These are phyloP conservation scores for Vesta saturnalis DNA, from an alignment of 2,888 invertebrate species.

Conservation along the genomic window DNA sequence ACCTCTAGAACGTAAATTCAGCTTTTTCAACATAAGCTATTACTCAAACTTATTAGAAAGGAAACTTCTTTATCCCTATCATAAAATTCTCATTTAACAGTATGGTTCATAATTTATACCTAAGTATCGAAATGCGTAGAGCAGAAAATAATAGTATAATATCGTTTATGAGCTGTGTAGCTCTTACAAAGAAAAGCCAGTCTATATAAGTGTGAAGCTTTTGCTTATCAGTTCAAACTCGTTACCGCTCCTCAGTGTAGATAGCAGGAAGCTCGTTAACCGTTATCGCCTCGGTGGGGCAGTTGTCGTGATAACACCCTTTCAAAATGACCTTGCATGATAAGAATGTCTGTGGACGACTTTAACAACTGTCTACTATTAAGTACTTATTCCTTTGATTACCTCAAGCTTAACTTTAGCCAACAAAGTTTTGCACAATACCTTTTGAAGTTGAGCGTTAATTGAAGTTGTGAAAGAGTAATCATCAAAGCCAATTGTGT, in stretches of 20 bases:
- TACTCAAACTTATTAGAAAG: background rate
- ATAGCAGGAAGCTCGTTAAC: constrained; percentile 55
- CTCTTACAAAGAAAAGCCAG: constrained; percentile 27
- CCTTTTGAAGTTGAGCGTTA: too few relatives aligned
- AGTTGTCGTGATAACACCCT: constrained; percentile 54
- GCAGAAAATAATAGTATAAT: constrained; percentile 22
- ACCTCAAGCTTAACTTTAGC: too few relatives aligned
- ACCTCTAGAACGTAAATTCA: background rate
- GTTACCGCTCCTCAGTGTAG: constrained; percentile 41
- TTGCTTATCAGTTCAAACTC: constrained; percentile 33
- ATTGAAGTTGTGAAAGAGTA: too few relatives aligned
- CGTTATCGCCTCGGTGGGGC: constrained; percentile 55
- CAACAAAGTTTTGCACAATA: too few relatives aligned
- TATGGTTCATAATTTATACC: constrained; percentile 25
- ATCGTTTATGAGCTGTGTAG: constrained; percentile 26
- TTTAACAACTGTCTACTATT: constrained; percentile 11
- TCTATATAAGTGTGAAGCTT: constrained; percentile 27
- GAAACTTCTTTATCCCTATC: background rate
- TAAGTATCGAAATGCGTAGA: constrained; percentile 23
- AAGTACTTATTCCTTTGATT: constrained; percentile 25
- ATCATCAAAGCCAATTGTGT: too few relatives aligned
- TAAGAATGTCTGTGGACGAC: constrained; percentile 34
- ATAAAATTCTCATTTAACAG: constrained; percentile 9
- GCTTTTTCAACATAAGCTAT: background rate
- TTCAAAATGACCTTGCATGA: constrained; percentile 49